These are phyloP conservation scores for Rhynchonycteris naso DNA, from an alignment of 2,797 vertebrate species.

Conservation along the genomic window DNA sequence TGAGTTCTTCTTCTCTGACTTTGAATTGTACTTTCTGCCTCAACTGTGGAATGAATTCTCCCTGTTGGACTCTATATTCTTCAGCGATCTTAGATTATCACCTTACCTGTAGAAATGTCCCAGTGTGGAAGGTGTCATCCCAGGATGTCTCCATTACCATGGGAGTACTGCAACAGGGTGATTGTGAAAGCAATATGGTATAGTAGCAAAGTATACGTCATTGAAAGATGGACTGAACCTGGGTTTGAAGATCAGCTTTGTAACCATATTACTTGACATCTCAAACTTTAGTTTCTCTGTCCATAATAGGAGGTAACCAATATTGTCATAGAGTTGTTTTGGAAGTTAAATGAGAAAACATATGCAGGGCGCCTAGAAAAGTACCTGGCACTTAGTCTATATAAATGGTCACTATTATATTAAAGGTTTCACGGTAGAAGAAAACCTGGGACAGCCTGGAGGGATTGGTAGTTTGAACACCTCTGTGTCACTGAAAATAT, in stretches of 20 bases:
- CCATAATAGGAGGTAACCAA: background rate
- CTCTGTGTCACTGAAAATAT: background rate
- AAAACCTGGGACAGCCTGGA: background rate
- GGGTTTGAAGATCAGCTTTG: background rate
- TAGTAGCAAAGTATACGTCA: background rate
- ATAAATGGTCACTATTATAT: background rate
- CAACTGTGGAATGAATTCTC: background rate
- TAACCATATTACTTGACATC: background rate
- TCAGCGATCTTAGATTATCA: background rate
- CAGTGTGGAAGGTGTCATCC: background rate
- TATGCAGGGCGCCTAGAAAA: background rate
- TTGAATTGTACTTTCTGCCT: background rate
- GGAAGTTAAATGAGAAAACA: constrained; percentile 14
- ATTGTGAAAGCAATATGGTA: background rate
- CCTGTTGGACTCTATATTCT: background rate
- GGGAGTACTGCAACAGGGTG: background rate
- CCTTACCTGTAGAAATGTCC: background rate
- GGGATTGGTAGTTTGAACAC: background rate
- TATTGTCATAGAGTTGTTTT: background rate
- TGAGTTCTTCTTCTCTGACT: background rate
- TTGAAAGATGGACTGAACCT: background rate
- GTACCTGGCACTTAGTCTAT: background rate
- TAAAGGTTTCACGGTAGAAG: background rate
- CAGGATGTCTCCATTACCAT: background rate
- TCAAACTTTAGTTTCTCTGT: background rate